phyloP scores from a whole-genome alignment of 2,797 vertebrate species.

The Vespertilio murinus region DNA sequence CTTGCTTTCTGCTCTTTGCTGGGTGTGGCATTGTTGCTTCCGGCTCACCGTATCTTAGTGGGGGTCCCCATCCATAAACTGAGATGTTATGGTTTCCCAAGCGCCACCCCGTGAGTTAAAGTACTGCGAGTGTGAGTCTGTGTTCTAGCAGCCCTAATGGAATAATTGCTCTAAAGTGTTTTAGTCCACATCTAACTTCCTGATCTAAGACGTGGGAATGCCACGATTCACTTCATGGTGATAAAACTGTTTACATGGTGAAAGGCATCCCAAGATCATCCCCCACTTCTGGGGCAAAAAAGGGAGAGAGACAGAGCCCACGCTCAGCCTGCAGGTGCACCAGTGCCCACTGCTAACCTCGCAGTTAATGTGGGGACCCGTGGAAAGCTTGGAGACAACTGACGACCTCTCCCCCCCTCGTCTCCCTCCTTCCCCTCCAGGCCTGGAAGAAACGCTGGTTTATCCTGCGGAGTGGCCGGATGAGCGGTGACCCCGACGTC shows the following conservation, averaged over 20 bases:
- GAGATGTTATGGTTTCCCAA: neutral
- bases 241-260: neutral
- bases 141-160: conserved; percentile 3
- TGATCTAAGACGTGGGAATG: neutral
- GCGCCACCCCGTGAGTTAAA: neutral
- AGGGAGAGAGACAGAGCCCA: neutral
- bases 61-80: neutral
- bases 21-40: neutral
- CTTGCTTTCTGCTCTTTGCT: conserved; percentile 1
- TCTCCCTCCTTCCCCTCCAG: conserved; percentile 78
- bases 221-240: neutral
- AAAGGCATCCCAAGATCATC: conserved; percentile 3
- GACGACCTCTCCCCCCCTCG: neutral
- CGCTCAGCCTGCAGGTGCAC: neutral
- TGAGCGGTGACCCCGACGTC: conserved; percentile 97
- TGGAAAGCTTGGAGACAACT: neutral
- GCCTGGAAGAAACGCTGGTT: conserved; percentile 99
- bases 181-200: neutral
- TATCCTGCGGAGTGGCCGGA: conserved; percentile 95
- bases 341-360: neutral
- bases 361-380: neutral
- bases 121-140: neutral
- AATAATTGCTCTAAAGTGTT: neutral
- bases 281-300: neutral
- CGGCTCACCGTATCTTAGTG: neutral